A percentile compares a stretch with the other conserved stretches of the same genome.
These are phyloP conservation scores for Melanotaenia pygmaea DNA, from an alignment of 2,797 vertebrate species.

Conservation along the genomic window DNA sequence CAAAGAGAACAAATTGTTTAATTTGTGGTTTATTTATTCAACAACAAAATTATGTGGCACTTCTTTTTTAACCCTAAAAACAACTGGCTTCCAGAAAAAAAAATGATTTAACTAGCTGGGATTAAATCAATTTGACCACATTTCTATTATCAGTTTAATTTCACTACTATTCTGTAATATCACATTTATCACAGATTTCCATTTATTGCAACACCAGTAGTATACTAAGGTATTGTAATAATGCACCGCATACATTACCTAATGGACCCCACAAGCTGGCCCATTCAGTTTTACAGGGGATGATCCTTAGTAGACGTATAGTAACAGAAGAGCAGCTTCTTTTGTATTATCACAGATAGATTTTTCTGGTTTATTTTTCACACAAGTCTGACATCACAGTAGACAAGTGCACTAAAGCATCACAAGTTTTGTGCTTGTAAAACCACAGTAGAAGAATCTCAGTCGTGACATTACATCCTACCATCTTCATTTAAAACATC, in stretches of 20 bases:
- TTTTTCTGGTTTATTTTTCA: neutral
- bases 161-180: neutral
- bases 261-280: neutral
- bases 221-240: neutral
- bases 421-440: neutral
- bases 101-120: neutral
- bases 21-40: neutral
- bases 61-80: no score
- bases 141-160: neutral
- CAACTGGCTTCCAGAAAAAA: neutral
- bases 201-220: no score
- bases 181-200: neutral
- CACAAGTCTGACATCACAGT: neutral
- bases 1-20: neutral
- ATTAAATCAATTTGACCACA: neutral
- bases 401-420: neutral
- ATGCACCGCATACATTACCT: neutral
- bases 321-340: neutral
- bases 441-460: neutral
- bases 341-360: neutral
- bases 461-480: neutral
- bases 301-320: neutral
- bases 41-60: no score
- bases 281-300: neutral
- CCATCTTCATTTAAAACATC: neutral